Evolutionary conservation across 2,113 vertebrate species (phyloP).

Genomic region (Lutjanus erythropterus): DNA sequence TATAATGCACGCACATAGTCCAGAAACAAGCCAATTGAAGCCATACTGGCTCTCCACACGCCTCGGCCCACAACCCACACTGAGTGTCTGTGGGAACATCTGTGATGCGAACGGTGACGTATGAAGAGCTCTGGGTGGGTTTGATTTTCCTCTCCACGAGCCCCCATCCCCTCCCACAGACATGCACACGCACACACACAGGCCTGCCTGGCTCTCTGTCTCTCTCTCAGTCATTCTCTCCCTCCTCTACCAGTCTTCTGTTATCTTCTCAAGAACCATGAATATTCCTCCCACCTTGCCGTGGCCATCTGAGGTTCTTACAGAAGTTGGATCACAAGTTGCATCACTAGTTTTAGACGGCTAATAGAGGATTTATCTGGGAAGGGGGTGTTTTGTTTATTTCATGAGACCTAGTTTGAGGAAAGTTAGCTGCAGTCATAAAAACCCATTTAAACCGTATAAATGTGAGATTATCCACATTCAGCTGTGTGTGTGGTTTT

Average conservation of each 20-base stretch:
- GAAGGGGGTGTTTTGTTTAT: not conserved
- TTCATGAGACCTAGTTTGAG: not conserved
- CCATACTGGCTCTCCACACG: slow-evolving; percentile 67
- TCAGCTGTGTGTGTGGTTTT: not conserved
- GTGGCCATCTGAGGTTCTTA: slow-evolving; percentile 65
- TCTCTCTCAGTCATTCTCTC: slow-evolving; percentile 42
- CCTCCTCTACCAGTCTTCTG: slow-evolving; percentile 55
- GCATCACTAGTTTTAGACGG: slow-evolving; percentile 25
- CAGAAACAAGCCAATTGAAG: slow-evolving; percentile 49
- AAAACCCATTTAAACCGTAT: not conserved
- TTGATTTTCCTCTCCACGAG: slow-evolving; percentile 76
- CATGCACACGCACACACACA: slow-evolving; percentile 29
- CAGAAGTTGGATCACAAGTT: slow-evolving; percentile 44
- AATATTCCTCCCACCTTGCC: slow-evolving; percentile 77
- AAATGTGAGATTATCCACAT: not conserved
- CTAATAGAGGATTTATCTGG: not conserved
- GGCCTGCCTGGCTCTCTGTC: slow-evolving; percentile 16
- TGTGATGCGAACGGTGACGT: slow-evolving; percentile 82
- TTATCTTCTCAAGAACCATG: slow-evolving; percentile 61
- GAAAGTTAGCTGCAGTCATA: slow-evolving; percentile 9
- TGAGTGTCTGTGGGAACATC: slow-evolving; percentile 81
- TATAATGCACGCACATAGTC: slow-evolving; percentile 35
- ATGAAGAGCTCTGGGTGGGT: slow-evolving; percentile 78
- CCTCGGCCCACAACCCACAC: slow-evolving; percentile 77
- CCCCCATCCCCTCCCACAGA: slow-evolving; percentile 69